A percentile compares a stretch with the other conserved stretches of the same genome.
Evolutionary conservation across 2,888 invertebrate genomes (phyloP).

Genomic region (Netelia melanura): DNA sequence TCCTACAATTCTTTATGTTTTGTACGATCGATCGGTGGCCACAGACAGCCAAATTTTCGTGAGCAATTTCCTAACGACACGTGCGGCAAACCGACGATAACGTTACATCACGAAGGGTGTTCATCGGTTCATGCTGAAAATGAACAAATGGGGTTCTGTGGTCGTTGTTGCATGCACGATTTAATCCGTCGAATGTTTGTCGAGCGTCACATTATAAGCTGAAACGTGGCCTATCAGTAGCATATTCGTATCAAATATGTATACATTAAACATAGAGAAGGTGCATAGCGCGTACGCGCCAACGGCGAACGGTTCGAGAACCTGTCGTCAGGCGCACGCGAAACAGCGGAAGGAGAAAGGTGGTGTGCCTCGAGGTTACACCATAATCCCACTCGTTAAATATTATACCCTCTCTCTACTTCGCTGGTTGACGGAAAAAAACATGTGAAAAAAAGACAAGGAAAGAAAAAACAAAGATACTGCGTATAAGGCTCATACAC

Average conservation of each 20-base stretch:
- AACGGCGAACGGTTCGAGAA: constrained; percentile 46
- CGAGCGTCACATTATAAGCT: background rate
- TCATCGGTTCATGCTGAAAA: background rate
- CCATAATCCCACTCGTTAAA: constrained; percentile 54
- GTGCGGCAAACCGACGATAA: background rate
- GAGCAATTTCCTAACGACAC: constrained; percentile 10
- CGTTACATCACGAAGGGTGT: constrained; percentile 1
- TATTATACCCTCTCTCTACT: constrained; percentile 46
- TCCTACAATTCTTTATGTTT: background rate
- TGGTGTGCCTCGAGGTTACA: constrained; percentile 61
- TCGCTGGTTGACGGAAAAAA: constrained; percentile 35
- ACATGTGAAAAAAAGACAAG: background rate
- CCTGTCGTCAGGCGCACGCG: constrained; percentile 60
- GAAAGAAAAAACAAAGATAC: constrained; percentile 15
- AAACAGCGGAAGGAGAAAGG: constrained; percentile 63
- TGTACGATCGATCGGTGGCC: background rate
- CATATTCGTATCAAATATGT: background rate
- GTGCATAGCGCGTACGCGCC: background rate
- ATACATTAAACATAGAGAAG: constrained; percentile 1
- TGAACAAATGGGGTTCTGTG: constrained; percentile 29
- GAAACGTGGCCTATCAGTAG: constrained; percentile 1
- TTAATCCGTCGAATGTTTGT: constrained; percentile 35
- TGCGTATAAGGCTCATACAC: background rate
- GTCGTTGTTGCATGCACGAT: constrained; percentile 45
- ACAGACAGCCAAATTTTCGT: background rate